Evolutionary conservation across 2,113 vertebrate species (phyloP).

Genomic region (Planiliza haematocheilus): DNA sequence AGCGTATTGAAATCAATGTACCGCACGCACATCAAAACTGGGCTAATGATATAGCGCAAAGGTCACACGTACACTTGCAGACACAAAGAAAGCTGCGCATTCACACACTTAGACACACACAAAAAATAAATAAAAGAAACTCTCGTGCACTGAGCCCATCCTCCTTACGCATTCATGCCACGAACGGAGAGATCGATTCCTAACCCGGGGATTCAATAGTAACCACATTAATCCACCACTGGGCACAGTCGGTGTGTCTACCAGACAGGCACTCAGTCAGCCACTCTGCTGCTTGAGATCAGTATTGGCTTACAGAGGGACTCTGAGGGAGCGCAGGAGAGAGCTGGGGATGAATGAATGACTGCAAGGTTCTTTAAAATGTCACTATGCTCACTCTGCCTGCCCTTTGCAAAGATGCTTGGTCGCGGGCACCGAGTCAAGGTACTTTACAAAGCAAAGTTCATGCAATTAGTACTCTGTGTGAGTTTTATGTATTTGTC

Average conservation of each 20-base stretch:
- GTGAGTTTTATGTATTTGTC: not conserved
- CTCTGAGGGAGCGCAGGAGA: conserved; percentile 34
- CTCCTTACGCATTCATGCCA: conserved; percentile 72
- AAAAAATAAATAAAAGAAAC: conserved; percentile 6
- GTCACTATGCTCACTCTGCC: conserved; percentile 59
- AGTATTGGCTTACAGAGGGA: conserved; percentile 63
- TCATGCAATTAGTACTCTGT: conserved; percentile 22
- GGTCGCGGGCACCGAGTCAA: conserved; percentile 55
- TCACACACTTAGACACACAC: conserved; percentile 16
- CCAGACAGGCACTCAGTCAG: conserved; percentile 71
- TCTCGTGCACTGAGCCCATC: conserved; percentile 12
- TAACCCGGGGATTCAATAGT: conserved; percentile 76
- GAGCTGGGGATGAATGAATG: conserved; percentile 60
- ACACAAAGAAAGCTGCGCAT: not conserved
- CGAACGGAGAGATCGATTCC: conserved; percentile 64
- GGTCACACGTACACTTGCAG: conserved; percentile 26
- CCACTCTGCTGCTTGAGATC: conserved; percentile 60
- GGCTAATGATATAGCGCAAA: conserved; percentile 34
- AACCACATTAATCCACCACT: conserved; percentile 81
- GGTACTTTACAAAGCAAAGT: conserved; percentile 49
- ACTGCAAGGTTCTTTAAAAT: conserved; percentile 63
- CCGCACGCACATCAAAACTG: conserved; percentile 3
- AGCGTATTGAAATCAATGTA: conserved; percentile 30
- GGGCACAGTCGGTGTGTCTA: conserved; percentile 73
- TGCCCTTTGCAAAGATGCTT: conserved; percentile 65